These are phyloP conservation scores for Vimba vimba DNA, from an alignment of 2,113 vertebrate genomes.

Conservation along the genomic window DNA sequence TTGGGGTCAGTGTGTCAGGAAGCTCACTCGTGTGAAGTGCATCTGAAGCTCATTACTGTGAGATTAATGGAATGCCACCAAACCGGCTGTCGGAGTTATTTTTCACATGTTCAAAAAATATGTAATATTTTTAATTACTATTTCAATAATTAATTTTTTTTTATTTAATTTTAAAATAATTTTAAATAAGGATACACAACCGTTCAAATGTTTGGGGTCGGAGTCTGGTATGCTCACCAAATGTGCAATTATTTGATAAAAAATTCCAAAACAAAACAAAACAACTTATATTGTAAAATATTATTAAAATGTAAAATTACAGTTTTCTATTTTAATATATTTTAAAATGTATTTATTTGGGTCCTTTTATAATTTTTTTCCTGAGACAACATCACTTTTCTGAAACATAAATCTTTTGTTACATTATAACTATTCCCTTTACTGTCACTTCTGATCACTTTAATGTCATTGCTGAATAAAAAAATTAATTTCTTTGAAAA, in stretches of 20 bases:
- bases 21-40: slow-evolving; percentile 8
- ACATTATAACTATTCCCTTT: too few species aligned
- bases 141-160: neutral
- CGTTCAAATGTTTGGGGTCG: neutral
- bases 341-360: neutral
- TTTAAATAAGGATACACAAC: neutral
- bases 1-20: slow-evolving; percentile 44
- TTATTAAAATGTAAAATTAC: neutral
- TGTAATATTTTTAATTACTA: neutral
- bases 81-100: neutral
- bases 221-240: too few species aligned
- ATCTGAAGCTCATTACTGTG: slow-evolving; percentile 26
- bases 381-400: neutral
- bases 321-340: neutral
- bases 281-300: too few species aligned
- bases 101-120: neutral
- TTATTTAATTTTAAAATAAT: neutral
- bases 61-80: neutral
- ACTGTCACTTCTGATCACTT: neutral
- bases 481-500: neutral
- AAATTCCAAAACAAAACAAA: too few species aligned
- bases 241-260: too few species aligned
- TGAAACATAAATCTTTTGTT: neutral
- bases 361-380: neutral
- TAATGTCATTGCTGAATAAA: neutral